A percentile compares a stretch with the other conserved stretches of the same genome.
These are phyloP conservation scores for Zaprionus inermis DNA, from an alignment of 1,140 invertebrate species.

Conservation along the genomic window DNA sequence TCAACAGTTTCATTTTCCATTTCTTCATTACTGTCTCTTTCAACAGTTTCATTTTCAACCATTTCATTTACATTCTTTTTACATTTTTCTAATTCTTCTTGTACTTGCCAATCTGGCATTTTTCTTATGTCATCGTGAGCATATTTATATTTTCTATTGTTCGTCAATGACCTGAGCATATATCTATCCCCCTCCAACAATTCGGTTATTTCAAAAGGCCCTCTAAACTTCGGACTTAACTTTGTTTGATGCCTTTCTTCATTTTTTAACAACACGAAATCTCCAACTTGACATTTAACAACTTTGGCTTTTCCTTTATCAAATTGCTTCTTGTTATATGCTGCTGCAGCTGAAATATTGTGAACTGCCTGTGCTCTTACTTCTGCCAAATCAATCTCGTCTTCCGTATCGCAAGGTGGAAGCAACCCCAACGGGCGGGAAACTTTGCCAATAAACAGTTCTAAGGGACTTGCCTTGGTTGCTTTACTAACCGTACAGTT, in stretches of 20 bases:
- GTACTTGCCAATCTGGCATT: too few relatives aligned
- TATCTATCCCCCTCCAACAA: background rate
- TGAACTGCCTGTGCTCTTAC: too few relatives aligned
- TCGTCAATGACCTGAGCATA: background rate
- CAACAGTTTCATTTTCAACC: too few relatives aligned
- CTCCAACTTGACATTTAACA: background rate
- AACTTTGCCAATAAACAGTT: constrained; percentile 5
- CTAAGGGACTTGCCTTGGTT: background rate
- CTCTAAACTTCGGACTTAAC: background rate
- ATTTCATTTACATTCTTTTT: too few relatives aligned
- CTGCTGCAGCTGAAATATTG: too few relatives aligned
- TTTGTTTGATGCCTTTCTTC: background rate
- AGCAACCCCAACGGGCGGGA: constrained; percentile 5
- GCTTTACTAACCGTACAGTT: background rate
- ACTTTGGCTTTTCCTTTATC: background rate
- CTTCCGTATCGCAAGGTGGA: constrained; percentile 6
- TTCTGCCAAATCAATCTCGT: too few relatives aligned
- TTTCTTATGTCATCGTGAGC: background rate
- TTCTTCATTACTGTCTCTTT: too few relatives aligned
- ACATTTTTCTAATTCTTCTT: too few relatives aligned
- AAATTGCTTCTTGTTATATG: too few relatives aligned
- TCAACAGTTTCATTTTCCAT: too few relatives aligned
- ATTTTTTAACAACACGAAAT: background rate
- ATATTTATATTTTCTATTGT: background rate
- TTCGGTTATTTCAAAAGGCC: background rate